Percentiles rank a stretch among this genome's conserved stretches.
phyloP scores from a whole-genome alignment of 2,888 invertebrate species.

The Callyntrura sp. region DNA sequence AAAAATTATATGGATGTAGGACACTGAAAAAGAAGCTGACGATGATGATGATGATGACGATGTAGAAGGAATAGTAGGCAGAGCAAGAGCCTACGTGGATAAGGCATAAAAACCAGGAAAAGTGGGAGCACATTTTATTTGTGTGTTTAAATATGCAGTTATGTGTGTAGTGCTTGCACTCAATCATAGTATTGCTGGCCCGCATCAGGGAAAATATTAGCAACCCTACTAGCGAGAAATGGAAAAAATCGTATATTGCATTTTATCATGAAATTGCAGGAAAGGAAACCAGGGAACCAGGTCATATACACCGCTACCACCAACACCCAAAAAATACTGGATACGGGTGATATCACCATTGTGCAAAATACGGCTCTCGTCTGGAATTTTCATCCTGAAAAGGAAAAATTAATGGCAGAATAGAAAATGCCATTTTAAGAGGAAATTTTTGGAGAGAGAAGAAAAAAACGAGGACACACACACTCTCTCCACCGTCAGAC shows the following conservation, averaged over 20 bases:
- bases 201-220: slow-evolving; percentile 4
- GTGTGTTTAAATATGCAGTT: not conserved
- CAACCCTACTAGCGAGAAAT: slow-evolving; percentile 6
- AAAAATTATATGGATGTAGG: not conserved
- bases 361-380: not conserved
- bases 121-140: not conserved
- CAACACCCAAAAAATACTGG: not conserved
- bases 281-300: slow-evolving; percentile 73
- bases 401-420: not conserved
- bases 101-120: not conserved
- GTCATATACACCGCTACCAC: slow-evolving; percentile 28
- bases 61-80: not conserved
- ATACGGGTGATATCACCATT: slow-evolving; percentile 7
- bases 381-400: not conserved
- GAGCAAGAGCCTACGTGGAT: not conserved
- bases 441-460: not conserved
- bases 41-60: not conserved
- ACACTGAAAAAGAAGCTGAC: not conserved
- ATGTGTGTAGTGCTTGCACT: slow-evolving; percentile 15
- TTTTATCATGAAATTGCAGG: slow-evolving; percentile 43
- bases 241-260: slow-evolving; percentile 10
- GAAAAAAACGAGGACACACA: slow-evolving; percentile 19
- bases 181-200: slow-evolving; percentile 32
- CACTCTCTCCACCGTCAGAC: not conserved
- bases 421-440: not conserved